These are phyloP conservation scores for Plebejus melissa DNA, from an alignment of 2,888 invertebrate genomes.

Conservation along the genomic window DNA sequence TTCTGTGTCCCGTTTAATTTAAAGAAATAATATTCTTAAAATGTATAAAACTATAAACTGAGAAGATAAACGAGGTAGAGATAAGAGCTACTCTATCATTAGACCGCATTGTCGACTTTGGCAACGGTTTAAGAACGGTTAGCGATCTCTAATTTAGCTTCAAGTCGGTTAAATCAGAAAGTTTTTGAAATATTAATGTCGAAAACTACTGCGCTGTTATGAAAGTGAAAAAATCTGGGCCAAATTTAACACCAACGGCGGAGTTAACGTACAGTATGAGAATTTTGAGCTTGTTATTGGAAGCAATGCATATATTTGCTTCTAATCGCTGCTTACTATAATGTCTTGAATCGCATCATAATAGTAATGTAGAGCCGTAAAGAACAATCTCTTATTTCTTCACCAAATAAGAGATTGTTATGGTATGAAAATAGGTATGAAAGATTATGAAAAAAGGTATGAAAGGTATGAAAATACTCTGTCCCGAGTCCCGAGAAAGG, in stretches of 20 bases:
- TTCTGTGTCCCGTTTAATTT: neutral
- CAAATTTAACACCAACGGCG: conserved; percentile 17
- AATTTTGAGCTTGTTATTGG: neutral
- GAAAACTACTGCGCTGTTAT: conserved; percentile 10
- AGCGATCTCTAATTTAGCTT: conserved; percentile 8
- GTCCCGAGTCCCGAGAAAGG: too few species aligned
- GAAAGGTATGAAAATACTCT: too few species aligned
- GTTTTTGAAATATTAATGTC: conserved; percentile 22
- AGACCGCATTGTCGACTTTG: neutral
- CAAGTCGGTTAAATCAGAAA: conserved; percentile 24
- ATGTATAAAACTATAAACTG: neutral
- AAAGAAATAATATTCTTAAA: neutral
- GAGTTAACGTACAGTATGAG: neutral
- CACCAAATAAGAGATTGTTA: too few species aligned
- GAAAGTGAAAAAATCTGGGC: conserved; percentile 22
- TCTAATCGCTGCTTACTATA: neutral
- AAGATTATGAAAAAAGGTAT: too few species aligned
- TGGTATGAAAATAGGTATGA: too few species aligned
- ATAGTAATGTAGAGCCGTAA: too few species aligned
- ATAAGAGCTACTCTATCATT: neutral
- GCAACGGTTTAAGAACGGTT: conserved; percentile 12
- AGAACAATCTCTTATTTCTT: too few species aligned
- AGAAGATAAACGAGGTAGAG: neutral
- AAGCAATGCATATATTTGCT: neutral
- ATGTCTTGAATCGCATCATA: too few species aligned